Conservation (phyloP, 2,888 invertebrate species). For the Tenthredo mesomela region DNA sequence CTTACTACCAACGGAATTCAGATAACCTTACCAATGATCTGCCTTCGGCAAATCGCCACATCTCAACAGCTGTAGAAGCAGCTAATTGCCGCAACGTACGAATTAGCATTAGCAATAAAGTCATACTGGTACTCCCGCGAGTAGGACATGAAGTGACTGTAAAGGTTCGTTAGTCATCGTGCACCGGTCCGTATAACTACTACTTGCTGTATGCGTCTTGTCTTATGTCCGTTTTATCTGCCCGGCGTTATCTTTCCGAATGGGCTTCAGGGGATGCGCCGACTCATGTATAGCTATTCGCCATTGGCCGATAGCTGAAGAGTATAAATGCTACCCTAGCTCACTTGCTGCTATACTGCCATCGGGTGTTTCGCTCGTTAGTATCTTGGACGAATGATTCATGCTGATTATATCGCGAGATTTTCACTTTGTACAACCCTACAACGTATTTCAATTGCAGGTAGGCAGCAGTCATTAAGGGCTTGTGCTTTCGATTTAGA, state of each 20-base stretch:
- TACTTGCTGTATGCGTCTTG: constrained; percentile 22
- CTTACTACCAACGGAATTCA: not conserved
- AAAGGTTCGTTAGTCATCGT: constrained; percentile 75
- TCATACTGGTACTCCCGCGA: constrained; percentile 65
- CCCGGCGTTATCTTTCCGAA: constrained; percentile 30
- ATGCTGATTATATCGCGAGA: constrained; percentile 42
- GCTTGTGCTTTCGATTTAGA: constrained; percentile 9
- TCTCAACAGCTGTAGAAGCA: constrained; percentile 53
- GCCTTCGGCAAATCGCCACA: not conserved
- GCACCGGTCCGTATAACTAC: constrained; percentile 67
- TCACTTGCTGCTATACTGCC: constrained; percentile 35
- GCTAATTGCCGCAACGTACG: constrained; percentile 73
- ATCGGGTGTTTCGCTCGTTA: constrained; percentile 48
- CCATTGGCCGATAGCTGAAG: constrained; percentile 25
- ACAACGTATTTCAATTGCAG: constrained; percentile 16
- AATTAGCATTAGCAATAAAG: constrained; percentile 75
- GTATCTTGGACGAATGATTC: constrained; percentile 31
- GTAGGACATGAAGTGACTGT: constrained; percentile 72
- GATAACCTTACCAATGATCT: not conserved
- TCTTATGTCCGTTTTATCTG: constrained; percentile 15
- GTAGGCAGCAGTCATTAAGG: not conserved
- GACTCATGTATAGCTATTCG: constrained; percentile 27
- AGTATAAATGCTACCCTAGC: constrained; percentile 34
- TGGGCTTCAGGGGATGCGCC: constrained; percentile 39
- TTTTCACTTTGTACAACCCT: constrained; percentile 38